Base-by-base conservation (phyloP, 1,140 invertebrate genomes). In the Panagrolaimus sp. region DNA sequence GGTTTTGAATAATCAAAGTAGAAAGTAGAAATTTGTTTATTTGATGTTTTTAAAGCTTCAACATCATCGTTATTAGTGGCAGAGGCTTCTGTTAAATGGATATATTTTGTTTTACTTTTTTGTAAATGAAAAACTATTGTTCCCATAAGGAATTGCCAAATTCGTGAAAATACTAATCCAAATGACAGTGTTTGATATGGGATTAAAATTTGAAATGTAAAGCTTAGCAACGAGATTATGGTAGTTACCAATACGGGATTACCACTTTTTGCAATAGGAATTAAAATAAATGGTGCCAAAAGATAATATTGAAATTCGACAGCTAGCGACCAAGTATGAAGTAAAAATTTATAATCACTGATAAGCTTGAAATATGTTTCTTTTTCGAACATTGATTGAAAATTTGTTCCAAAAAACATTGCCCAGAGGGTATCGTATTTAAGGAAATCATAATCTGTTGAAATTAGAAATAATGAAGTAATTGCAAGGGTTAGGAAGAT, bases 351-450 rank as follows among this genome's bases (percentile, higher is more conserved):
- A 57, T 57, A 57, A 20, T 57, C 51, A 27, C 51, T 57, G 5
- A 57, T 16, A 57, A 57, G 51, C 20, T 74, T 20, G 74, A 48
- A 44, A 67, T 74, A 9, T 42, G 46, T n/a, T 74, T 45, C 44
- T 66, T 43, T 51, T 72, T 20, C 51, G 0, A 57, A 13, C 51
- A 57, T 57, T 57, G 51, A 57, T 57, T 57, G 51, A 16, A 57
- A 25, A 13, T 57, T 57, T n/a, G 51, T 57, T 1, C 51, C 51
- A 27, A 57, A 57, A 57, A 57, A 25, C 3, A 57, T 20, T 20
- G 51, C 51, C 51, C 51, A 57, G 1, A 57, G 27, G 51, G 20
- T 57, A 20, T 57, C 51, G 51, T 20, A 25, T 57, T 27, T 5
- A 13, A 57, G 51, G 2, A 27, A 57, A 20, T 57, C 51, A 23